Evolutionary conservation across 2,888 invertebrate genomes (phyloP).

Genomic region (Stenchaetothrips biformis): DNA sequence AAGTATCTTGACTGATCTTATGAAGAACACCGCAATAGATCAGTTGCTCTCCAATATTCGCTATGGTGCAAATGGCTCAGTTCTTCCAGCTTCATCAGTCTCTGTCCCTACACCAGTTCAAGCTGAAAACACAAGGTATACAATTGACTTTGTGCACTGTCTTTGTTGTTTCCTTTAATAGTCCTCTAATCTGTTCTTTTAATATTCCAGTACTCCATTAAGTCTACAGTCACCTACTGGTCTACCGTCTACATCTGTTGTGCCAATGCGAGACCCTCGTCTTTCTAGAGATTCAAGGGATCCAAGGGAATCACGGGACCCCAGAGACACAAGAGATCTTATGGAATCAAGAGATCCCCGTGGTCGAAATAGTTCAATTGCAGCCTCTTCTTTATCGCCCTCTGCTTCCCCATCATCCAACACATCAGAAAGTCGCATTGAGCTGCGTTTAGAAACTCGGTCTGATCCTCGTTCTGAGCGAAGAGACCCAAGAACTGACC

Average conservation of each 20-base stretch:
- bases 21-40: background rate
- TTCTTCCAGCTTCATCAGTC: background rate
- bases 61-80: background rate
- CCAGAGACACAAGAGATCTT: no score
- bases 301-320: no score
- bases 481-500: background rate
- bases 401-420: background rate
- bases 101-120: background rate
- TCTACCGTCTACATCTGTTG: background rate
- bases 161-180: no score
- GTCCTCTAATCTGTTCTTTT: background rate
- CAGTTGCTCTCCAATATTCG: background rate
- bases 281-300: background rate
- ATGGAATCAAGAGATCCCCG: background rate
- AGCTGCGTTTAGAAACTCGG: background rate
- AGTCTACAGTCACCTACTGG: background rate
- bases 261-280: background rate
- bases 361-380: background rate
- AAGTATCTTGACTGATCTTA: background rate
- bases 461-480: background rate
- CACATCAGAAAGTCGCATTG: background rate
- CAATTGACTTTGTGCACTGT: background rate
- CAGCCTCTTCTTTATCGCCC: background rate
- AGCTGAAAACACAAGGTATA: background rate
- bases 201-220: background rate